Evolutionary conservation across 1,140 invertebrate genomes (phyloP).

Genomic region (Proctacanthus coquilletti): DNA sequence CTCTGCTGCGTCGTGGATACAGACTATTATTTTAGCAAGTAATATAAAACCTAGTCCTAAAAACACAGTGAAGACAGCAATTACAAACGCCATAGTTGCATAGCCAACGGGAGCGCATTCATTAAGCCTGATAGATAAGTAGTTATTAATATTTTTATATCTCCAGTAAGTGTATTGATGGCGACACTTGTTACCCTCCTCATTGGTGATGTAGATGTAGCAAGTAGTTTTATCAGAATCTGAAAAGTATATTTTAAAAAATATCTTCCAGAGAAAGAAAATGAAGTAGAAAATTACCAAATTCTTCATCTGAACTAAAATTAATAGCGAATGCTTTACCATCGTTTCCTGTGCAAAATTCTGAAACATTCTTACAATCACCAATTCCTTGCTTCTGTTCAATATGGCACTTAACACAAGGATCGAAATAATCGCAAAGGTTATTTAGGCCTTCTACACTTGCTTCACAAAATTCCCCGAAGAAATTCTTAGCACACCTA

Average conservation of each 20-base stretch:
- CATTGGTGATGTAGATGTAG: too few relatives aligned
- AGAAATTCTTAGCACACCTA: slow-evolving; percentile 35
- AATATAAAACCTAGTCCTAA: slow-evolving; percentile 31
- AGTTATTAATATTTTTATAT: slow-evolving; percentile 15
- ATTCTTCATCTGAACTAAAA: too few relatives aligned
- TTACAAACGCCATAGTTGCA: slow-evolving; percentile 18
- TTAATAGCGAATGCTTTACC: too few relatives aligned
- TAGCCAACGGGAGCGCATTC: slow-evolving; percentile 25
- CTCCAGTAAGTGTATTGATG: slow-evolving; percentile 34
- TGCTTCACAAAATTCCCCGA: slow-evolving; percentile 22
- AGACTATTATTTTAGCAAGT: slow-evolving; percentile 29
- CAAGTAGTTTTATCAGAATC: too few relatives aligned
- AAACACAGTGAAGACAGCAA: slow-evolving; percentile 30
- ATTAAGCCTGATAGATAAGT: slow-evolving; percentile 27
- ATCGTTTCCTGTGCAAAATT: slow-evolving; percentile 16
- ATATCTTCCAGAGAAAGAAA: too few relatives aligned
- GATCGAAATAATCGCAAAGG: slow-evolving; percentile 23
- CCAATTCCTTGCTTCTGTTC: slow-evolving; percentile 14
- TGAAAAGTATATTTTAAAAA: too few relatives aligned
- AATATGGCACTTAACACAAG: slow-evolving; percentile 22
- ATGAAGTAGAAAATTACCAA: too few relatives aligned
- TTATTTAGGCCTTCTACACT: slow-evolving; percentile 22
- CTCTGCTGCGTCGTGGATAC: slow-evolving; percentile 32
- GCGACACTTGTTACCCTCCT: slow-evolving; percentile 31
- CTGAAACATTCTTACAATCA: slow-evolving; percentile 13